phyloP scores from a whole-genome alignment of 2,113 vertebrate species.

The Bambusicola thoracicus region DNA sequence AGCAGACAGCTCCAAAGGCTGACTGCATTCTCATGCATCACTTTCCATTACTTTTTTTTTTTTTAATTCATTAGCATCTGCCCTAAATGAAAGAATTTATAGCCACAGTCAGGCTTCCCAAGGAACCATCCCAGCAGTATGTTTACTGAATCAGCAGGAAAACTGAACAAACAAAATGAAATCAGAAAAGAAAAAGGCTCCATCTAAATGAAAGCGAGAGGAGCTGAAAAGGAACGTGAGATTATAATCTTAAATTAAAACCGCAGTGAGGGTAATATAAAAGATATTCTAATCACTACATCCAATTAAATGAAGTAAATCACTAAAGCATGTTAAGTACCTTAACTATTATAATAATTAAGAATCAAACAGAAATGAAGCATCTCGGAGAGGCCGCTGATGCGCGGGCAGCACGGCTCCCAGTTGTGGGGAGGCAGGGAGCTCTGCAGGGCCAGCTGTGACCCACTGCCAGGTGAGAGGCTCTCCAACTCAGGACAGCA shows the following conservation, averaged over 20 bases:
- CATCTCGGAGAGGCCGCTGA: conserved; percentile 46
- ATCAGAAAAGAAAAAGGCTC: conserved; percentile 21
- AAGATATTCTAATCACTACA: conserved; percentile 69
- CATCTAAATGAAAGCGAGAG: conserved; percentile 34
- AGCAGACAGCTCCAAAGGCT: not conserved
- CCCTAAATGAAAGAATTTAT: conserved; percentile 16
- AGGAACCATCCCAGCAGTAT: not conserved
- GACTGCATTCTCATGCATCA: not conserved
- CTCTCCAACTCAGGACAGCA: not conserved
- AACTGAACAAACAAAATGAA: conserved; percentile 31
- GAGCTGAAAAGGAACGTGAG: conserved; percentile 20
- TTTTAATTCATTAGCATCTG: conserved; percentile 11
- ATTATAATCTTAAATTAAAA: conserved; percentile 73
- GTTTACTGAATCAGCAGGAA: conserved; percentile 52
- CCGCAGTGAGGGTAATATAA: conserved; percentile 31
- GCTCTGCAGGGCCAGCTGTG: too few species aligned
- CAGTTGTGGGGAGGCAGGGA: not conserved
- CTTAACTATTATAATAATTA: conserved; percentile 70
- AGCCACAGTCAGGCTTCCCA: not conserved
- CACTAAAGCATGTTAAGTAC: conserved; percentile 67
- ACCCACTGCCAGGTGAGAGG: not conserved
- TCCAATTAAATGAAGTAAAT: conserved; percentile 67
- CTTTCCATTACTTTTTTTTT: too few species aligned
- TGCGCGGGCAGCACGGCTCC: not conserved
- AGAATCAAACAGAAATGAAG: conserved; percentile 67